Base-by-base conservation (phyloP, 2,797 vertebrate species). In the Scarus forsteni region DNA sequence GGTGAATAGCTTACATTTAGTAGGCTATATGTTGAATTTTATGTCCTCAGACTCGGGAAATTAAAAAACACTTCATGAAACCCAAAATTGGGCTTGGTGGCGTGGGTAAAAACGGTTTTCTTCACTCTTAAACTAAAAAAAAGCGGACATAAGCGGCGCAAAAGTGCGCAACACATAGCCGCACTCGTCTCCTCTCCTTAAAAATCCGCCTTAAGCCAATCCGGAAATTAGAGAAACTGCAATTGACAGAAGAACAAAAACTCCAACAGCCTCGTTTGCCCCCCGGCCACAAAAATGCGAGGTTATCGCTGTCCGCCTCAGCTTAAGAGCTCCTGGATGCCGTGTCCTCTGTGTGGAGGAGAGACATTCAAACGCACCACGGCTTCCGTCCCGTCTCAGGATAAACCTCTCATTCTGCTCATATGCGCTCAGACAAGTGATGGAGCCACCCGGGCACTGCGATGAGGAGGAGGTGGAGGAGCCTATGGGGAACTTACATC, bases 331-430 rank as follows among this genome's bases (percentile, higher is more conserved):
- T 65, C 42, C 67, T 51, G 27, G 66, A 52, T 43, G 66, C 83
- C 70, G 79, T 79, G 90, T 91, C 90, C 86, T 84, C 79, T 80
- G 86, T 10, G 65, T 54, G 50, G 45, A 69, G 57, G 35, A 79
- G 63, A 83, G 45, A 46, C 73, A 77, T 55, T 68, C 73, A 67
- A 61, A 83, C 71, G 60, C 66, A 60, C 70, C 66, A 45, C 52
- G 48, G 70, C 35, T 52, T 65, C 68, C 46, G 66, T 63, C 57
- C 63, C 16, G 40, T 35, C 54, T 57, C 49, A 54, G 67, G 36
- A 38, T 38, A 55, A 40, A 57, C 6, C 45, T 61, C 51, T 50
- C 45, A 14, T 48, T 58, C 53, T 39, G 56, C 66, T 73, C 65
- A 51, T n/a, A 19, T 57, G 51, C 79, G 5, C 67, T 61, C 64